Conservation (phyloP, 1,140 invertebrate species). For the Acromyrmex echinatior region DNA sequence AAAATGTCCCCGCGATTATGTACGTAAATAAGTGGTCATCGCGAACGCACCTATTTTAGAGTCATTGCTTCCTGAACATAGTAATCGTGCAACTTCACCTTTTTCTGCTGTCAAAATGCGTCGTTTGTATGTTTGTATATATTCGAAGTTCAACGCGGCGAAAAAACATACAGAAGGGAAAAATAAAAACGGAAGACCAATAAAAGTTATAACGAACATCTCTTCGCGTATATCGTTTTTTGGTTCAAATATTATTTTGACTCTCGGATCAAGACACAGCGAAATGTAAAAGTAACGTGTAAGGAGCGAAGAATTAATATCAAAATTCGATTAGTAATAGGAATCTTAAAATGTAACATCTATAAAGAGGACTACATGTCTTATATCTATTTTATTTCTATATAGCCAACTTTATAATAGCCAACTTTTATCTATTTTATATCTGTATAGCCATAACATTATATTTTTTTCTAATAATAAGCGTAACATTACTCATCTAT, state of each 20-base stretch:
- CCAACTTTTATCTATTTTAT: background rate
- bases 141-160: background rate
- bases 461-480: background rate
- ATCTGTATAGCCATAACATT: background rate
- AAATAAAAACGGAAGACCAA: background rate
- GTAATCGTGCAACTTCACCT: background rate
- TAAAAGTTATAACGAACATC: constrained; percentile 26
- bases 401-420: background rate
- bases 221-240: background rate
- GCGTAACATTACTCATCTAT: background rate
- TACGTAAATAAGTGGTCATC: constrained; percentile 36
- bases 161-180: background rate
- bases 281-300: background rate
- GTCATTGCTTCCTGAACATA: background rate
- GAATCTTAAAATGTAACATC: background rate
- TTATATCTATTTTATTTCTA: background rate
- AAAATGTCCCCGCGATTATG: constrained; percentile 45
- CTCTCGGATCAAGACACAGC: background rate
- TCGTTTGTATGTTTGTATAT: no score
- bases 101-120: background rate
- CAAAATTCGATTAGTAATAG: no score
- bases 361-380: background rate
- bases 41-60: background rate
- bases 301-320: background rate
- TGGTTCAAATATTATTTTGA: constrained; percentile 8